A percentile compares a stretch with the other conserved stretches of the same genome.
Evolutionary conservation across 2,113 vertebrate species (phyloP).

Genomic region (Pelecanus crispus): DNA sequence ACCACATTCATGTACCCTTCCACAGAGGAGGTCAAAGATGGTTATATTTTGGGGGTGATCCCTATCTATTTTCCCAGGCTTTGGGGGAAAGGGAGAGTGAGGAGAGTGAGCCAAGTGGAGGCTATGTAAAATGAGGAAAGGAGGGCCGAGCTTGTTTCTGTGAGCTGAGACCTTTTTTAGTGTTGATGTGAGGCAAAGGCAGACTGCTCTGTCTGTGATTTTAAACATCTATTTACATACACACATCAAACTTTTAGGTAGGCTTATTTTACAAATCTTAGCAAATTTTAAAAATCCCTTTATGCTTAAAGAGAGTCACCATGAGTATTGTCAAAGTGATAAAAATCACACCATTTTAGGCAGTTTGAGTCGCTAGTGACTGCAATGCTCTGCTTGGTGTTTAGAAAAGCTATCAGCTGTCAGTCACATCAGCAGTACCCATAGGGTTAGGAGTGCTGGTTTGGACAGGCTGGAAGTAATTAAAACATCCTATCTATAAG

Average conservation of each 20-base stretch:
- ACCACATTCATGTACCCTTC: background rate
- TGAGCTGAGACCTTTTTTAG: background rate
- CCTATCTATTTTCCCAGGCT: background rate
- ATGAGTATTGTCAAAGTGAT: conserved; percentile 23
- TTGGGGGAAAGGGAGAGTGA: background rate
- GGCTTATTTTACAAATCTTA: background rate
- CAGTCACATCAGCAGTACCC: background rate
- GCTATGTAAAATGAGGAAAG: background rate
- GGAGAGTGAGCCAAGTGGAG: background rate
- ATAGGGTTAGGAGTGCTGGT: background rate
- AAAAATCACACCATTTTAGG: conserved; percentile 25
- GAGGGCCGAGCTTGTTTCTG: background rate
- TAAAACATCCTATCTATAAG: background rate
- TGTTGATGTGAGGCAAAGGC: background rate
- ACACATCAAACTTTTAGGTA: background rate
- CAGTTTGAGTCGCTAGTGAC: background rate
- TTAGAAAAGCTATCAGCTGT: conserved; percentile 32
- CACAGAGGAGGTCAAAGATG: background rate
- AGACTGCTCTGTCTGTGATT: background rate
- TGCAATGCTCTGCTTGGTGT: background rate
- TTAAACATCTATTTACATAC: background rate
- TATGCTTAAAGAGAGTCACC: conserved; percentile 9
- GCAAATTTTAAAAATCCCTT: background rate
- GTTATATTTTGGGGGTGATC: background rate
- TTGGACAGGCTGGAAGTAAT: conserved; percentile 18